phyloP scores from a whole-genome alignment of 2,113 vertebrate species.

The Ceuthmochares aereus region DNA sequence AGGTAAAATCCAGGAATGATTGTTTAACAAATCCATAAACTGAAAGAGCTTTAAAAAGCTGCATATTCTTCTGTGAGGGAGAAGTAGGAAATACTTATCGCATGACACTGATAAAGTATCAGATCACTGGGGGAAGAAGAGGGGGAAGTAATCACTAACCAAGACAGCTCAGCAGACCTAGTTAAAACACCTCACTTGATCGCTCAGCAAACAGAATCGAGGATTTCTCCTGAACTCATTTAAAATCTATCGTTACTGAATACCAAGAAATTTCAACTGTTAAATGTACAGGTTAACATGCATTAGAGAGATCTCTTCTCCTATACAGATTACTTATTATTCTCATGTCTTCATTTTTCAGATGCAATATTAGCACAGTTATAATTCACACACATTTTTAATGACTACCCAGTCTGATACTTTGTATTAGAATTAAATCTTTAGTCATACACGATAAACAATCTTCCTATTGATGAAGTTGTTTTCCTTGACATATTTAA shows the following conservation, averaged over 20 bases:
- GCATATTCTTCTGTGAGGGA: not conserved
- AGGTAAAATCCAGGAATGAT: not conserved
- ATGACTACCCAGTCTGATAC: not conserved
- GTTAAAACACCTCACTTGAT: not conserved
- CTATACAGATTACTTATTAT: not conserved
- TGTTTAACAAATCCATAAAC: not conserved
- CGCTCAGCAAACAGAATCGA: not conserved
- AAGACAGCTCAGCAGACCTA: not conserved
- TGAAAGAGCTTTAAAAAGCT: not conserved
- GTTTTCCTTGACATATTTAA: not conserved
- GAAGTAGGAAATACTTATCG: not conserved
- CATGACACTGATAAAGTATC: not conserved
- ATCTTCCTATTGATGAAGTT: not conserved
- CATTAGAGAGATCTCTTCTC: not conserved
- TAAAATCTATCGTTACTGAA: not conserved
- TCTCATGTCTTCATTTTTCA: not conserved
- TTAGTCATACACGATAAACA: not conserved
- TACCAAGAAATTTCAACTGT: not conserved
- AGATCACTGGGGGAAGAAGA: not conserved
- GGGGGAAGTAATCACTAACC: not conserved
- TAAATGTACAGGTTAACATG: not conserved
- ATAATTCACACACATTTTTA: not conserved
- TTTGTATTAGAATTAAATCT: not conserved
- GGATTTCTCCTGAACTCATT: not conserved
- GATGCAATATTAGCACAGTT: not conserved